phyloP scores from a whole-genome alignment of 1,140 invertebrate genomes.

The Paramacrobiotus metropolitanus region DNA sequence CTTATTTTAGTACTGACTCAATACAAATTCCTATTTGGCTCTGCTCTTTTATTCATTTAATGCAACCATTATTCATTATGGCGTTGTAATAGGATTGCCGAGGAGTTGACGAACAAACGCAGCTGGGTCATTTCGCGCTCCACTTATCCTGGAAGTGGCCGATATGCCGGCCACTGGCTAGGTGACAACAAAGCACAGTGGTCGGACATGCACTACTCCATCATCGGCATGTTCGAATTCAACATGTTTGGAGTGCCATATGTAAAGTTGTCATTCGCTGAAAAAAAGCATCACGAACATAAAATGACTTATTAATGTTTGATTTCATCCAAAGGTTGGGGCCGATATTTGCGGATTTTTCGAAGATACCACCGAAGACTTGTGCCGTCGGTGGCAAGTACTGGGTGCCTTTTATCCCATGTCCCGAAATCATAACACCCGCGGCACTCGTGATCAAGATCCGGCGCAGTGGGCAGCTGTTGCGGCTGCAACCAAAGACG shows the following conservation, averaged over 20 bases:
- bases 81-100: neutral
- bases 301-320: too few species aligned
- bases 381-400: conserved; percentile 7
- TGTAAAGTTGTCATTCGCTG: too few species aligned
- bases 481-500: conserved; percentile 31
- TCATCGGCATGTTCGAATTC: conserved; percentile 37
- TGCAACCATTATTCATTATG: neutral
- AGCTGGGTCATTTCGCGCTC: conserved; percentile 57
- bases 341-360: too few species aligned
- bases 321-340: too few species aligned
- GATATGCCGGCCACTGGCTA: conserved; percentile 68
- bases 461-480: neutral
- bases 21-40: too few species aligned
- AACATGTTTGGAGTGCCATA: conserved; percentile 47
- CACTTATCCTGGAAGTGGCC: conserved; percentile 52
- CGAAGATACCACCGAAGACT: too few species aligned
- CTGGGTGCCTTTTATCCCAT: neutral
- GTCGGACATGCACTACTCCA: neutral
- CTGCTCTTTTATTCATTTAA: neutral
- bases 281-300: too few species aligned
- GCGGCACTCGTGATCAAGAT: neutral
- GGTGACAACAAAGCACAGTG: conserved; percentile 24
- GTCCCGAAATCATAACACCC: neutral
- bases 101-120: neutral
- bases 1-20: too few species aligned